Conservation (phyloP, 2,888 invertebrate species). For the Drepanosiphum platanoidis region DNA sequence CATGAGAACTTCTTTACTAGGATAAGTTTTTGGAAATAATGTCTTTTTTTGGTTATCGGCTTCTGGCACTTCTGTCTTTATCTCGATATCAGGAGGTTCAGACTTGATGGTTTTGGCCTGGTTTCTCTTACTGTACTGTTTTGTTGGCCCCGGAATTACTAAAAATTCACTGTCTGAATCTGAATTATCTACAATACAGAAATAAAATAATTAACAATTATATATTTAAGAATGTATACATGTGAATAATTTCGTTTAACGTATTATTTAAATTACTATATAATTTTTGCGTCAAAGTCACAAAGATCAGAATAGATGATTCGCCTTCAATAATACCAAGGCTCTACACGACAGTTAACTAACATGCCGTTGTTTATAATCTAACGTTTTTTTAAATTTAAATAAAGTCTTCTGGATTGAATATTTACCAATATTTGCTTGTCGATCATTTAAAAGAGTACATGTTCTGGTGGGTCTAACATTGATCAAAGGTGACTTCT, state of each 20-base stretch:
- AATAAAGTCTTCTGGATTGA: too few species aligned
- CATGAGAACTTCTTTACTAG: constrained; percentile 54
- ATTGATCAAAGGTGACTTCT: constrained; percentile 42
- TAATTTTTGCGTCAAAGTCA: too few species aligned
- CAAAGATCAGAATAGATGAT: too few species aligned
- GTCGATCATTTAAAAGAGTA: constrained; percentile 13
- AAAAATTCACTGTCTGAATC: constrained; percentile 65
- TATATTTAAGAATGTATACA: too few species aligned
- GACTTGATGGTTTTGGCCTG: neutral
- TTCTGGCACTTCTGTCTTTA: neutral
- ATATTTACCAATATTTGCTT: constrained; percentile 33
- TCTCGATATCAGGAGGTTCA: neutral
- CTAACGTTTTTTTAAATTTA: too few species aligned
- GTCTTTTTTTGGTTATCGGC: constrained; percentile 62
- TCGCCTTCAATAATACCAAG: too few species aligned
- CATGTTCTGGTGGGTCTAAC: constrained; percentile 35
- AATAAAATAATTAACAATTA: neutral
- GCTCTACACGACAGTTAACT: too few species aligned
- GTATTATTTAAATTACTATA: too few species aligned
- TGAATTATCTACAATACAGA: constrained; percentile 64
- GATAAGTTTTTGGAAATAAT: constrained; percentile 63
- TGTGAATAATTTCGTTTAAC: too few species aligned
- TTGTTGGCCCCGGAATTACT: neutral
- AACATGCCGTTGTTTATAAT: too few species aligned
- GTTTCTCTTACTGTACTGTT: constrained; percentile 35